These are phyloP conservation scores for Colius striatus DNA, from an alignment of 2,113 vertebrate genomes.

Conservation along the genomic window DNA sequence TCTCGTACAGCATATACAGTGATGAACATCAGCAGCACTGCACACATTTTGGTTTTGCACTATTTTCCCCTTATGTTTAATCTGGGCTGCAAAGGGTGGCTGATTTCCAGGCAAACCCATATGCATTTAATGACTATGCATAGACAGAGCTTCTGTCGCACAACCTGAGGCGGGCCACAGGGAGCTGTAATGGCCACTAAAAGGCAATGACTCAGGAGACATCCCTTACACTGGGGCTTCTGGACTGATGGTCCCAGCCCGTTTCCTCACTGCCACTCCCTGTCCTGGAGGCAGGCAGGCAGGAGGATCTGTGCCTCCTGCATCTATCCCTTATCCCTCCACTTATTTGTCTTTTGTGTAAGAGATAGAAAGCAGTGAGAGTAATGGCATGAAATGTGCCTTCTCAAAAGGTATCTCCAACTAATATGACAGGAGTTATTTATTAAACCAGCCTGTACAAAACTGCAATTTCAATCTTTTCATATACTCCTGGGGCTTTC, in stretches of 20 bases:
- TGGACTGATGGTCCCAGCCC: background rate
- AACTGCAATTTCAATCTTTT: background rate
- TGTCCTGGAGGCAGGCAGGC: background rate
- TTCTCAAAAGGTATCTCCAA: background rate
- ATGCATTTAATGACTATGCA: background rate
- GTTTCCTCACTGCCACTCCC: background rate
- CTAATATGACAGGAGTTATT: background rate
- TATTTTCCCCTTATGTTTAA: background rate
- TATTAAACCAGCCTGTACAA: background rate
- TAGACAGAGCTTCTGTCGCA: fast-evolving
- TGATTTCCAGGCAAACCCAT: background rate
- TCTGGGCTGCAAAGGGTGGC: background rate
- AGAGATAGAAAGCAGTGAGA: background rate
- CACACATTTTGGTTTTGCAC: background rate
- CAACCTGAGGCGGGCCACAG: background rate
- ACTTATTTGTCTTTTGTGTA: background rate
- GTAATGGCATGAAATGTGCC: background rate
- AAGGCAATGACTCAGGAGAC: background rate
- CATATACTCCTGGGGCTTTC: background rate
- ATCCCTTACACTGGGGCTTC: background rate
- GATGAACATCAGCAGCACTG: background rate
- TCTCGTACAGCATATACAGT: background rate
- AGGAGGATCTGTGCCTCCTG: background rate
- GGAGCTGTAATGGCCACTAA: background rate
- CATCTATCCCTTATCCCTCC: background rate